Evolutionary conservation across 2,888 invertebrate species (phyloP).

Genomic region (Drosophila barbarae): DNA sequence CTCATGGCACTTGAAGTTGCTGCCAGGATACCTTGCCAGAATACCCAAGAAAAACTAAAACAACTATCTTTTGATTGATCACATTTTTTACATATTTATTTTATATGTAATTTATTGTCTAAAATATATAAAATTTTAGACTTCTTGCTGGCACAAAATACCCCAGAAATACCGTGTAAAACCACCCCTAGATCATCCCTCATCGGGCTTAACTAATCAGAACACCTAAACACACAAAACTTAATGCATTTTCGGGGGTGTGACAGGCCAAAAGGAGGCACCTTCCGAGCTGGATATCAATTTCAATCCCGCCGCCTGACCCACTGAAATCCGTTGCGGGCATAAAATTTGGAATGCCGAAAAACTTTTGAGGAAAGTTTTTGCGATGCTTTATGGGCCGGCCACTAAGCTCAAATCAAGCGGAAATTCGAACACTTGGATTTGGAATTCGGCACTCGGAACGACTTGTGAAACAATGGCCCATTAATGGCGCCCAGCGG

Average conservation of each 20-base stretch:
- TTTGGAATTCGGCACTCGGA: conserved; percentile 19
- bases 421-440: conserved; percentile 51
- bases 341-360: conserved; percentile 60
- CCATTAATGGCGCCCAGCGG: conserved; percentile 63
- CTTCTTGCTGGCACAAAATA: not conserved
- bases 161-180: conserved; percentile 7
- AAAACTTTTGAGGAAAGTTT: conserved; percentile 53
- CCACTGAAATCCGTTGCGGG: conserved; percentile 47
- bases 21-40: not conserved
- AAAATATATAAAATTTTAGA: not conserved
- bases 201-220: conserved; percentile 6
- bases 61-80: not conserved
- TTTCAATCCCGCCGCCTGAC: conserved; percentile 54
- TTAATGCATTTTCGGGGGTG: conserved; percentile 34
- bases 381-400: conserved; percentile 55
- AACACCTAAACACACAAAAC: conserved; percentile 37
- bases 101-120: too few relatives aligned
- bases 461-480: conserved; percentile 66
- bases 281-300: conserved; percentile 55
- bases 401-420: conserved; percentile 60
- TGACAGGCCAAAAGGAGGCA: not conserved
- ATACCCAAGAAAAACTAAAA: not conserved
- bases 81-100: not conserved
- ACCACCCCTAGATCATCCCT: conserved; percentile 10
- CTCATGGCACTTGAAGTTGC: not conserved